Evolutionary conservation across 2,113 vertebrate species (phyloP), one percentile per base, ranked within the genome.

Genomic region (Plotosus lineatus): DNA sequence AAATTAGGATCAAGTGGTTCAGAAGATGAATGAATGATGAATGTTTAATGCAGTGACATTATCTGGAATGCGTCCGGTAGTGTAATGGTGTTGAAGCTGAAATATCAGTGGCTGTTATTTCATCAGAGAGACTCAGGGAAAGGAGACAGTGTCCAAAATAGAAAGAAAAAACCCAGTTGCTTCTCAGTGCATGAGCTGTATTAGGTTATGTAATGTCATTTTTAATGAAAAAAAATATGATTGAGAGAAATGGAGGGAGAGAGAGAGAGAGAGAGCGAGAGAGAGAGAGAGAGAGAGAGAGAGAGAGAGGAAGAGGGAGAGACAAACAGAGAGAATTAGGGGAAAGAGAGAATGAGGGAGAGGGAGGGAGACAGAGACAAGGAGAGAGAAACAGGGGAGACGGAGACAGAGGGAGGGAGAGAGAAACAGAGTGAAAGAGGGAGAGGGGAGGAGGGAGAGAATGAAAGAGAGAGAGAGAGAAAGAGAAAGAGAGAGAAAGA

Each of bases 171-270:
- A 50, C 6, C 4, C 8, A 28, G 44, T 50, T 72, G 28, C 68
- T 72, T 50, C 17, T 31, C 33, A 68, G 89, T 36, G 53, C 28
- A 23, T n/a, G 14, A 28, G n/a, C 53, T 17, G 40, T 28, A n/a
- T 76, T 60, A 61, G 26, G 15, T 77, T 44, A 77, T 60, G 75
- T 60, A 77, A 77, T 61, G 17, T 48, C 6, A 15, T 58, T 44
- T 91, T 90, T 92, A 89, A 85, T 58, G 61, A 40, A 83, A 81
- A 83, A 81, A 80, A 79, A 63, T 7, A 86, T 90, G 88, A 89
- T 88, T 89, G 86, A n/a, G 46, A 58, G 36, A 61, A 19, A 0
- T 1, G 19, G 74, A 53, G 72, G 61, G 42, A 38, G 33, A 80
- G 2, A n/a, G 46, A 56, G 26, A 69, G 0, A 12, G 26, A 40